Evolutionary conservation across 2,113 vertebrate genomes (phyloP).

Genomic region (Myiopsitta monachus): DNA sequence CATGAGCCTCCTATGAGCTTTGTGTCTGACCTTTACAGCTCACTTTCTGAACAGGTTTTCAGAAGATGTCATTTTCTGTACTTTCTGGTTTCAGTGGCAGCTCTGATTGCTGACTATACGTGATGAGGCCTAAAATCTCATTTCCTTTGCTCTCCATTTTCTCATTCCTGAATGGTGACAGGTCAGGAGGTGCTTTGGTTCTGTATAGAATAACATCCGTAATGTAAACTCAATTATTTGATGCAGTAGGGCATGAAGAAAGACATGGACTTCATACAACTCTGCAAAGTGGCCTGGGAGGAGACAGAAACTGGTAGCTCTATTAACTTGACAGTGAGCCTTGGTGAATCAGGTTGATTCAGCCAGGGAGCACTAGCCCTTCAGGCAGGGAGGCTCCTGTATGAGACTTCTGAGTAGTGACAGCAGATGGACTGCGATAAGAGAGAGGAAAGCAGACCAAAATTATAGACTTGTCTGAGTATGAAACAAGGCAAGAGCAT

Average conservation of each 20-base stretch:
- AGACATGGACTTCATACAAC: neutral
- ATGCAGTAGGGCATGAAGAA: neutral
- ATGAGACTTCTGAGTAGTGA: neutral
- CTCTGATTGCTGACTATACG: neutral
- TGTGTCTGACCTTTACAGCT: neutral
- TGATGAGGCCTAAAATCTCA: neutral
- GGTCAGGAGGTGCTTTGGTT: neutral
- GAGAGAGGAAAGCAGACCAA: neutral
- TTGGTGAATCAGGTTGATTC: neutral
- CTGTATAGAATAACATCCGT: neutral
- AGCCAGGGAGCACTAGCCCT: neutral
- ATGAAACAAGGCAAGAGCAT: neutral
- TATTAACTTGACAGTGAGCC: neutral
- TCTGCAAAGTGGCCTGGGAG: neutral
- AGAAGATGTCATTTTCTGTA: neutral
- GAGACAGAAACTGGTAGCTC: neutral
- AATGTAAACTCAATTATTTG: neutral
- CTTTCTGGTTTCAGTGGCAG: neutral
- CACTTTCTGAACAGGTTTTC: neutral
- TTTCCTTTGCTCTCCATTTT: neutral
- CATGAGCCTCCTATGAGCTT: neutral
- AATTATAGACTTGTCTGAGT: neutral
- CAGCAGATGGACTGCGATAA: accelerated
- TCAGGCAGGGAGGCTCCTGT: neutral
- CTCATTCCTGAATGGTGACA: neutral